Percentiles rank a stretch among this genome's conserved stretches.
Evolutionary conservation across 2,797 vertebrate genomes (phyloP).

Genomic region (Acipenser transmontanus): DNA sequence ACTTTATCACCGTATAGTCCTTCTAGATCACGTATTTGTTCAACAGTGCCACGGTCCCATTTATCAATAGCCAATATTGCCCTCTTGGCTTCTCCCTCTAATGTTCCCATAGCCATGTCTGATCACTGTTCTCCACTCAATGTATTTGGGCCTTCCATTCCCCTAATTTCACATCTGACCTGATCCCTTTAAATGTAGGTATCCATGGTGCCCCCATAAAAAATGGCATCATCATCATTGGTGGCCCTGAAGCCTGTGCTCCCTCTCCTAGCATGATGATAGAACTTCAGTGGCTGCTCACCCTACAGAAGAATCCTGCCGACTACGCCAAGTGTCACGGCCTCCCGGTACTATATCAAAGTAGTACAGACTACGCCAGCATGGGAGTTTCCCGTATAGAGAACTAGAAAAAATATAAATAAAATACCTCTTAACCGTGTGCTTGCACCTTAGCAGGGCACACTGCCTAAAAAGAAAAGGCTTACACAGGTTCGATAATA

Average conservation of each 20-base stretch:
- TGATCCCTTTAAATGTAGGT: neutral
- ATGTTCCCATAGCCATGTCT: constrained; percentile 1
- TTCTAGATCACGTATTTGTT: neutral
- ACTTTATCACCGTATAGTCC: neutral
- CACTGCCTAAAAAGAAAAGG: no score
- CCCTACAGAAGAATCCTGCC: no score
- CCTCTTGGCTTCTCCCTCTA: neutral
- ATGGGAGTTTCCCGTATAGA: no score
- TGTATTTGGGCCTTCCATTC: constrained; percentile 10
- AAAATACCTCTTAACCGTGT: no score
- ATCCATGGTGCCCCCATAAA: constrained; percentile 8
- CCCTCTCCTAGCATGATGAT: no score
- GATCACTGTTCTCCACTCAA: neutral
- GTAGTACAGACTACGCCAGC: no score
- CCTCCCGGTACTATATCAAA: no score
- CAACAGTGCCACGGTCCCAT: neutral
- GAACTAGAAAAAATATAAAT: no score
- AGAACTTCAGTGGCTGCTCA: no score
- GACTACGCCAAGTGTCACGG: no score
- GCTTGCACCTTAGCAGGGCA: no score
- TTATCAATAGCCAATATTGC: neutral
- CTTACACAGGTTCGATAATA: no score
- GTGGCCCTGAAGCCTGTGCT: neutral
- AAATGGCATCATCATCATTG: constrained; percentile 6
- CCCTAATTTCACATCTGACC: constrained; percentile 4